Percentiles rank a stretch among this genome's conserved stretches.
Conservation (phyloP, 2,797 vertebrate genomes). For the Prunella strophiata region DNA sequence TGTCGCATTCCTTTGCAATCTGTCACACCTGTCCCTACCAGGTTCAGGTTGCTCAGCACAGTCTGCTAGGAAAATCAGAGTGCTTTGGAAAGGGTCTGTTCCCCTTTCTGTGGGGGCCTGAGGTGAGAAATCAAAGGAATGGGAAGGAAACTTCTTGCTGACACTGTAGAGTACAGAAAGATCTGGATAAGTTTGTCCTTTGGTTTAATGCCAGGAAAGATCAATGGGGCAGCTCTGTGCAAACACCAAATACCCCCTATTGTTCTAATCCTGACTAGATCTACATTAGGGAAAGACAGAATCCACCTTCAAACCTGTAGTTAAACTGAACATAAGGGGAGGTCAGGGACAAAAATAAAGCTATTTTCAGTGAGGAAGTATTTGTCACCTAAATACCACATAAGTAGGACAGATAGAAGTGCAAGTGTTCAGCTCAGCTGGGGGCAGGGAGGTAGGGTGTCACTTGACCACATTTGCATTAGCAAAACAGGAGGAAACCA, state of each 20-base stretch:
- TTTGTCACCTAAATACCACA: not conserved
- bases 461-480: not conserved
- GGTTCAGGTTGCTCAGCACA: not conserved
- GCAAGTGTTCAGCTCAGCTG: not conserved
- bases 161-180: not conserved
- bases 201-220: not conserved
- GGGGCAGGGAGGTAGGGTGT: not conserved
- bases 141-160: not conserved
- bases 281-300: not conserved
- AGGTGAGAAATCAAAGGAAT: not conserved
- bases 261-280: not conserved
- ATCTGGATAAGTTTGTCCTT: not conserved
- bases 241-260: not conserved
- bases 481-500: not conserved
- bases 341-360: not conserved
- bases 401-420: not conserved
- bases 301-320: not conserved
- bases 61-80: not conserved
- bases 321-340: not conserved
- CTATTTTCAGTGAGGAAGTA: not conserved
- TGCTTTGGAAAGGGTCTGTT: not conserved
- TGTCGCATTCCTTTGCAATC: not conserved
- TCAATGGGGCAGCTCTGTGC: not conserved
- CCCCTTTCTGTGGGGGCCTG: not conserved
- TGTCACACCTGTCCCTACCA: not conserved